These are phyloP conservation scores for Sandelia bainsii DNA, from an alignment of 2,797 vertebrate species.

Conservation along the genomic window DNA sequence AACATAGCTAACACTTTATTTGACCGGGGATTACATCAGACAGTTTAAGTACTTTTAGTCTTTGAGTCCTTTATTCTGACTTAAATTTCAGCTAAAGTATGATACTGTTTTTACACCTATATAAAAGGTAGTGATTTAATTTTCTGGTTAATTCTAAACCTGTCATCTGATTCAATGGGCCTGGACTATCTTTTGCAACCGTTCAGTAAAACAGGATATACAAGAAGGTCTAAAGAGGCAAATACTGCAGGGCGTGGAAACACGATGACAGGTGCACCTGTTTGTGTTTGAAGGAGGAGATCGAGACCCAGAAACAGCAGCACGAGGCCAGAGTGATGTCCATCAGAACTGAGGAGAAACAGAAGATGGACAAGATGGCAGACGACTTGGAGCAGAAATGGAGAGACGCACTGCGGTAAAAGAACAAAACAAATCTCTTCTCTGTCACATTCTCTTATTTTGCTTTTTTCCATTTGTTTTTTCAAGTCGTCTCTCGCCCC, in stretches of 20 bases:
- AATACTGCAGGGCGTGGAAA: too few relatives aligned
- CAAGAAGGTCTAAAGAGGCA: too few relatives aligned
- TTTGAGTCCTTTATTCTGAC: background rate
- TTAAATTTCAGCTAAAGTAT: background rate
- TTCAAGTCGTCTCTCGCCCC: conserved; percentile 1
- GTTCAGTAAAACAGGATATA: too few relatives aligned
- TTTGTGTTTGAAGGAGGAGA: conserved; percentile 86
- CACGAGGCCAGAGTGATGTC: conserved; percentile 90
- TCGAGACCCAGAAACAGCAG: conserved; percentile 93
- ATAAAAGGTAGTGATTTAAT: background rate
- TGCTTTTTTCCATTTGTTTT: conserved; percentile 22
- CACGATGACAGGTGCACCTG: background rate
- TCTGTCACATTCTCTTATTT: conserved; percentile 7
- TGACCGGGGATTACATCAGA: background rate
- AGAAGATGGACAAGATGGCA: conserved; percentile 94
- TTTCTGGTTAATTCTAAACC: too few relatives aligned
- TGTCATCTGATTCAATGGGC: too few relatives aligned
- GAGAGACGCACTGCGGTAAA: conserved; percentile 94
- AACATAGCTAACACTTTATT: background rate
- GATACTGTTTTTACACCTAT: background rate
- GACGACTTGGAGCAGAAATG: conserved; percentile 95
- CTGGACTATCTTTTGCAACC: too few relatives aligned
- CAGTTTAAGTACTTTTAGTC: background rate
- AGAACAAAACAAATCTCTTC: background rate
- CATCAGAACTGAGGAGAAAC: conserved; percentile 93